phyloP scores from a whole-genome alignment of 2,113 vertebrate genomes.

The Tonatia bakeri region DNA sequence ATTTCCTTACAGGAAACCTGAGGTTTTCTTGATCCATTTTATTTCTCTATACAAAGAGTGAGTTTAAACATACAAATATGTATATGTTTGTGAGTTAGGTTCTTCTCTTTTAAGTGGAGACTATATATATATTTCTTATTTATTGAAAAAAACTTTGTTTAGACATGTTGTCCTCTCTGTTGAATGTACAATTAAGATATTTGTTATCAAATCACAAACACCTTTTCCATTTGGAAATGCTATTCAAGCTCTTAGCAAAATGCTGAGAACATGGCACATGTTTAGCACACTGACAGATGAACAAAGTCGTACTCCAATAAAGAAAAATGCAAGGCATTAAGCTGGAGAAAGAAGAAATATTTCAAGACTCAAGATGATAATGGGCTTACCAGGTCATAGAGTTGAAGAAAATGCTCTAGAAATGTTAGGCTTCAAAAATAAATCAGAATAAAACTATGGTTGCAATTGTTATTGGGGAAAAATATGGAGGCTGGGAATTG shows the following conservation, averaged over 20 bases:
- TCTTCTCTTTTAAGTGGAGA: background rate
- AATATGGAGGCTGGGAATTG: background rate
- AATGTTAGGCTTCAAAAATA: background rate
- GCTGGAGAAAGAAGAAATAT: slow-evolving; percentile 22
- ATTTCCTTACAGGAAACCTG: background rate
- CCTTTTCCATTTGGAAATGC: background rate
- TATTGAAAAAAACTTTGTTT: background rate
- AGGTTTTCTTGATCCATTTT: background rate
- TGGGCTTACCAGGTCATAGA: background rate
- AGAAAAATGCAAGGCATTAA: background rate
- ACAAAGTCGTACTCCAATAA: background rate
- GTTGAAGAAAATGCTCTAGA: slow-evolving; percentile 1
- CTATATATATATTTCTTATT: background rate
- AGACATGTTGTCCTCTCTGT: background rate
- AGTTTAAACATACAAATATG: background rate
- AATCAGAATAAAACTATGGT: slow-evolving; percentile 8
- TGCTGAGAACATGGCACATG: background rate
- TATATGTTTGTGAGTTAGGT: background rate
- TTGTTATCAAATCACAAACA: slow-evolving; percentile 23
- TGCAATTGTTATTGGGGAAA: background rate
- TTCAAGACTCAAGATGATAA: background rate
- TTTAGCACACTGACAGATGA: background rate
- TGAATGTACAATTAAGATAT: background rate
- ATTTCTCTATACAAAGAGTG: background rate
- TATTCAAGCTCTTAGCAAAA: background rate